Evolutionary conservation across 2,113 vertebrate species (phyloP).

Genomic region (Alectura lathami): DNA sequence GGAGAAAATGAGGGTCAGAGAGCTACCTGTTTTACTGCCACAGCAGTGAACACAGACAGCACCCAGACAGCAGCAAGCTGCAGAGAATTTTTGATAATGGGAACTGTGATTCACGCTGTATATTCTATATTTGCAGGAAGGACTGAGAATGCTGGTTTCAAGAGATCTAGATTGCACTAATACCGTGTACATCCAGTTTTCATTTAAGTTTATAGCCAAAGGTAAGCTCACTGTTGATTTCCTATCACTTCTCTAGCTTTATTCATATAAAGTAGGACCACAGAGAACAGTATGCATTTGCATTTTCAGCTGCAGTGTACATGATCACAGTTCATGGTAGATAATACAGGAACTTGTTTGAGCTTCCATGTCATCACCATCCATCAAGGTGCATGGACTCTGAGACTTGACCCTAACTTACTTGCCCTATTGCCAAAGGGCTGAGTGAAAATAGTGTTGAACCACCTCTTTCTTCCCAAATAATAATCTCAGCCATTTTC

Average conservation of each 20-base stretch:
- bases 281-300: not conserved
- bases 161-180: conserved; percentile 92
- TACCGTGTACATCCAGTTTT: conserved; percentile 94
- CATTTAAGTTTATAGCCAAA: conserved; percentile 96
- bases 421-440: not conserved
- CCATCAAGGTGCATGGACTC: not conserved
- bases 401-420: not conserved
- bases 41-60: not conserved
- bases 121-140: conserved; percentile 84
- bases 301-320: not conserved
- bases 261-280: not conserved
- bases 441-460: not conserved
- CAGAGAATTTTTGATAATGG: not conserved
- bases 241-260: not conserved
- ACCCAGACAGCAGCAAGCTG: not conserved
- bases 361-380: not conserved
- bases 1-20: not conserved
- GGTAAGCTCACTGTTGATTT: conserved; percentile 74
- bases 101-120: not conserved
- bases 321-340: not conserved
- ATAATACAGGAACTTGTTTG: not conserved
- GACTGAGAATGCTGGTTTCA: conserved; percentile 93
- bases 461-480: not conserved
- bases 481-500: not conserved
- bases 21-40: not conserved